A percentile compares a stretch with the other conserved stretches of the same genome.
These are phyloP conservation scores for Fragum sueziense DNA, from an alignment of 2,888 invertebrate species.

Conservation along the genomic window DNA sequence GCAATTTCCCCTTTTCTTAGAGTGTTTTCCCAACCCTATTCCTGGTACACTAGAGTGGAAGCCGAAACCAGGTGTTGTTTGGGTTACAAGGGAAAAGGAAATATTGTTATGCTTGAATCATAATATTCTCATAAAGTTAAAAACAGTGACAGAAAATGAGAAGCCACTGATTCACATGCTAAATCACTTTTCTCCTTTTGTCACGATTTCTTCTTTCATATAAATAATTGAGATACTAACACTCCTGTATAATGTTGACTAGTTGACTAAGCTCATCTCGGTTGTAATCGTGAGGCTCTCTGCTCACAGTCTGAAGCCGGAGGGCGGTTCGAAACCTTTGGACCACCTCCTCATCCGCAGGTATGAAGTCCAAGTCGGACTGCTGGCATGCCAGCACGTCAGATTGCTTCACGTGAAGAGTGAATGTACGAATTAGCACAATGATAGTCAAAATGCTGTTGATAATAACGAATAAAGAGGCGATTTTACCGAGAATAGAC, in stretches of 20 bases:
- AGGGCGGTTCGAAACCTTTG: constrained; percentile 68
- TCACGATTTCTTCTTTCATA: too few species aligned
- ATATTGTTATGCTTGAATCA: too few species aligned
- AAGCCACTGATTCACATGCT: too few species aligned
- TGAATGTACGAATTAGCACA: constrained; percentile 66
- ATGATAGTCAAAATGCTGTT: constrained; percentile 20
- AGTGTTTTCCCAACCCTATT: neutral
- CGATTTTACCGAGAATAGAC: constrained; percentile 1
- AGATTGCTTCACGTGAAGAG: constrained; percentile 61
- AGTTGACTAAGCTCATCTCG: constrained; percentile 63
- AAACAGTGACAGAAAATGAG: too few species aligned
- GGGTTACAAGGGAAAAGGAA: too few species aligned
- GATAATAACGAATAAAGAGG: neutral
- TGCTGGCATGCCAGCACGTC: constrained; percentile 62
- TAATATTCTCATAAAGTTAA: too few species aligned
- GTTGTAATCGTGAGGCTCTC: constrained; percentile 61
- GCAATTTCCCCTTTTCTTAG: neutral
- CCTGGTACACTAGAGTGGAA: too few species aligned
- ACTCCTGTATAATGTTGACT: constrained; percentile 65
- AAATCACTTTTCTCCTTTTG: too few species aligned
- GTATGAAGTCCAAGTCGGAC: constrained; percentile 71
- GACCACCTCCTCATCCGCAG: constrained; percentile 59
- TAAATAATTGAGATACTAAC: too few species aligned
- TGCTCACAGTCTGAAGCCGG: constrained; percentile 68
- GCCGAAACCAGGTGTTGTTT: too few species aligned